phyloP scores from a whole-genome alignment of 2,888 invertebrate species.

The Campopleginae sp. region DNA sequence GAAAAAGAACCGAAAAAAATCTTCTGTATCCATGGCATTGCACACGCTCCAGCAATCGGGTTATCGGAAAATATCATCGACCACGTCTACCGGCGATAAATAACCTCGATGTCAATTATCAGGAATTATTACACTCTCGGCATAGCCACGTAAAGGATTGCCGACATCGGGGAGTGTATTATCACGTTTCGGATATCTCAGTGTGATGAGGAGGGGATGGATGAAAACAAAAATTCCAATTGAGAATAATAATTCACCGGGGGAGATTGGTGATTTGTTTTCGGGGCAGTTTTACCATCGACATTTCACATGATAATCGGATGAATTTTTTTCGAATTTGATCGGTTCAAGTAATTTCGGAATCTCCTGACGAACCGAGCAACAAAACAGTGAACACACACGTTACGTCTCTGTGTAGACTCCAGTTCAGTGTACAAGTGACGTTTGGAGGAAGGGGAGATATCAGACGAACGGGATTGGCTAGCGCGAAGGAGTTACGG shows the following conservation, averaged over 20 bases:
- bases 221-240: constrained; percentile 22
- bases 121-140: constrained; percentile 54
- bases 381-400: neutral
- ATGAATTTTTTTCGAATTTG: neutral
- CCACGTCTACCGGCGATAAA: constrained; percentile 63
- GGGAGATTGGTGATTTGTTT: neutral
- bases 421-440: constrained; percentile 26
- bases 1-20: neutral
- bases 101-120: constrained; percentile 65
- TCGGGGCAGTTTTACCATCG: neutral
- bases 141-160: constrained; percentile 40
- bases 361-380: neutral
- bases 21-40: neutral
- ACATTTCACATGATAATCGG: neutral
- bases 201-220: constrained; percentile 30
- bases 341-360: neutral
- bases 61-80: constrained; percentile 65
- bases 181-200: constrained; percentile 58
- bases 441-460: constrained; percentile 59
- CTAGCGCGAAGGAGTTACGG: constrained; percentile 70
- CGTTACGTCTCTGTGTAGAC: neutral
- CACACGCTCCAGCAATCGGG: constrained; percentile 32
- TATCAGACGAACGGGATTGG: constrained; percentile 68
- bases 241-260: neutral
- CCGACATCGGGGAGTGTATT: constrained; percentile 49